phyloP scores from a whole-genome alignment of 2,888 invertebrate genomes.

The Stegana nigrithorax region DNA sequence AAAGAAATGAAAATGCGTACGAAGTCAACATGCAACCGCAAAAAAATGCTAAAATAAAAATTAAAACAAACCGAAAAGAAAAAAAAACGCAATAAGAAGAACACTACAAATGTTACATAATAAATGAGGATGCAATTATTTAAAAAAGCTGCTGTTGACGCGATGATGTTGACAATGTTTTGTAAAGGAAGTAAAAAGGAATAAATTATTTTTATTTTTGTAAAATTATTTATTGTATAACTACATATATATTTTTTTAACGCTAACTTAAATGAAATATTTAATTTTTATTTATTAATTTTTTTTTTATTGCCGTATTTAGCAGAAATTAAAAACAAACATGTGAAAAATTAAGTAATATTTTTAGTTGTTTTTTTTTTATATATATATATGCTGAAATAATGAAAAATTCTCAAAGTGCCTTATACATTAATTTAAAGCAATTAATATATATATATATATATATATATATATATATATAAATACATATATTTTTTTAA shows the following conservation, averaged over 20 bases:
- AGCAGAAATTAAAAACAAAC: neutral
- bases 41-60: neutral
- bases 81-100: slow-evolving; percentile 15
- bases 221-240: slow-evolving; percentile 33
- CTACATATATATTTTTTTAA: slow-evolving; percentile 14
- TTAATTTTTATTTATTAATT: slow-evolving; percentile 29
- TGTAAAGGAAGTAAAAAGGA: slow-evolving; percentile 32
- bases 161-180: too few relatives aligned
- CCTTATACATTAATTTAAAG: slow-evolving; percentile 53
- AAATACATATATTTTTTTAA: slow-evolving; percentile 41
- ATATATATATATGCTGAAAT: slow-evolving; percentile 13
- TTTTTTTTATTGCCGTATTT: slow-evolving; percentile 40
- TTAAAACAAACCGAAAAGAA: neutral
- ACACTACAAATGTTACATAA: slow-evolving; percentile 25
- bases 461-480: slow-evolving; percentile 36
- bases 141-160: too few relatives aligned
- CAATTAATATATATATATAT: slow-evolving; percentile 30
- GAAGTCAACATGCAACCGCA: neutral
- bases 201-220: slow-evolving; percentile 34
- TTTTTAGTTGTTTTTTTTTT: slow-evolving; percentile 25
- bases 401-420: slow-evolving; percentile 58
- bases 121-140: slow-evolving; percentile 17
- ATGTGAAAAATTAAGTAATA: too few relatives aligned
- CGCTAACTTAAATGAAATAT: slow-evolving; percentile 31
- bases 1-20: neutral